Evolutionary conservation across 2,888 invertebrate genomes (phyloP).

Genomic region (Amphipoea lucens): DNA sequence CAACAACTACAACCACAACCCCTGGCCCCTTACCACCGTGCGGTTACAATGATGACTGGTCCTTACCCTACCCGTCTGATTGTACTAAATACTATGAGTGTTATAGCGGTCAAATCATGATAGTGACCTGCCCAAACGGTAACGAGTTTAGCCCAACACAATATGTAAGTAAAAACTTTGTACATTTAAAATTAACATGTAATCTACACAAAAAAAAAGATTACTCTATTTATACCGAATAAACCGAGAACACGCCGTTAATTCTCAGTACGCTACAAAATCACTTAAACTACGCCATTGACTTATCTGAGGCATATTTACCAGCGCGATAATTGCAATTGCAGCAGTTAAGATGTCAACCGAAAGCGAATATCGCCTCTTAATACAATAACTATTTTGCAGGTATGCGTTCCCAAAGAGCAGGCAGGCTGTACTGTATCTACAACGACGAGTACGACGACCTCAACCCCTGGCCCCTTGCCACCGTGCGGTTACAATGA

Average conservation of each 20-base stretch:
- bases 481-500: neutral
- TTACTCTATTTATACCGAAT: too few species aligned
- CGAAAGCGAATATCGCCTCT: too few species aligned
- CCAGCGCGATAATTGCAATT: neutral
- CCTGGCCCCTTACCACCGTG: neutral
- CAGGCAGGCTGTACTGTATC: neutral
- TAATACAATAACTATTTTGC: too few species aligned
- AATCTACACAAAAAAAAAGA: too few species aligned
- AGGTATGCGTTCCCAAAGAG: neutral
- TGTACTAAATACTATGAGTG: slow-evolving; percentile 1
- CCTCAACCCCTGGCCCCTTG: neutral
- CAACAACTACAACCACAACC: neutral
- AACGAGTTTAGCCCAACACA: slow-evolving; percentile 7
- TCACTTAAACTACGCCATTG: neutral
- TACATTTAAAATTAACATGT: too few species aligned
- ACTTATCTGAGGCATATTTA: neutral
- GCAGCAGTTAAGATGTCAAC: too few species aligned
- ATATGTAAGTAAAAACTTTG: neutral
- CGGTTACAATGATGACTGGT: neutral
- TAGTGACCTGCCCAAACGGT: neutral
- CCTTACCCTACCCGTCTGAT: neutral
- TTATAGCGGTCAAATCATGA: neutral
- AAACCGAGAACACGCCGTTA: neutral
- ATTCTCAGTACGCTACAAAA: neutral
- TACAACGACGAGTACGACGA: neutral